phyloP scores from a whole-genome alignment of 1,140 invertebrate species.

The Trichogramma pretiosum region DNA sequence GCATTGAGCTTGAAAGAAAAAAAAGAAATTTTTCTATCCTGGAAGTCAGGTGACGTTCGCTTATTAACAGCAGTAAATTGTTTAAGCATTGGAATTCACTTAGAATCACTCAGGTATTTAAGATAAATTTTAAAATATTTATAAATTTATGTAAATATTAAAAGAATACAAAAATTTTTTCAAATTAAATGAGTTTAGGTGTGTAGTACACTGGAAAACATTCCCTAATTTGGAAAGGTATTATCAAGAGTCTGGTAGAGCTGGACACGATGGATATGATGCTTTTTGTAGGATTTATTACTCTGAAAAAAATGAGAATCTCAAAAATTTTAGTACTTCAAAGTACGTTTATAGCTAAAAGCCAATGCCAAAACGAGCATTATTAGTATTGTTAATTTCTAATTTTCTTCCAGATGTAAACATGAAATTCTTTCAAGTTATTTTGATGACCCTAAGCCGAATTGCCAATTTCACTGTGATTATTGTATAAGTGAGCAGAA shows the following conservation, averaged over 20 bases:
- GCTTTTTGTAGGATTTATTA: conserved; percentile 1
- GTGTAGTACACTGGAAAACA: conserved; percentile 5
- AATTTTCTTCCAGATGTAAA: neutral
- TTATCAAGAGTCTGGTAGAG: conserved; percentile 7
- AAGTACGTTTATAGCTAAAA: neutral
- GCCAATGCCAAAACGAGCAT: neutral
- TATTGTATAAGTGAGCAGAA: conserved; percentile 1
- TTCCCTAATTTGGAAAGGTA: neutral
- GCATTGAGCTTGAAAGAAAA: too few species aligned
- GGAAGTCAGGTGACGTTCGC: too few species aligned
- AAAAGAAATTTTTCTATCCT: too few species aligned
- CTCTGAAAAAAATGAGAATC: conserved; percentile 4
- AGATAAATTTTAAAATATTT: too few species aligned
- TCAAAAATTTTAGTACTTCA: neutral
- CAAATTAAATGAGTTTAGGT: neutral
- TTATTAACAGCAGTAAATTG: too few species aligned
- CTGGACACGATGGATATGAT: too few species aligned
- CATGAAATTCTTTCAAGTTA: conserved; percentile 1
- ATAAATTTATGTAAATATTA: too few species aligned
- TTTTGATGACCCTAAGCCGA: neutral
- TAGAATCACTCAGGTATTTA: too few species aligned
- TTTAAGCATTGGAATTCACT: too few species aligned
- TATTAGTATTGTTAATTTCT: neutral
- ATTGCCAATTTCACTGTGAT: conserved; percentile 1
- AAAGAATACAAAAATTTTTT: neutral